Conservation (phyloP, 2,888 invertebrate genomes). For the Himalopsyche japonica region DNA sequence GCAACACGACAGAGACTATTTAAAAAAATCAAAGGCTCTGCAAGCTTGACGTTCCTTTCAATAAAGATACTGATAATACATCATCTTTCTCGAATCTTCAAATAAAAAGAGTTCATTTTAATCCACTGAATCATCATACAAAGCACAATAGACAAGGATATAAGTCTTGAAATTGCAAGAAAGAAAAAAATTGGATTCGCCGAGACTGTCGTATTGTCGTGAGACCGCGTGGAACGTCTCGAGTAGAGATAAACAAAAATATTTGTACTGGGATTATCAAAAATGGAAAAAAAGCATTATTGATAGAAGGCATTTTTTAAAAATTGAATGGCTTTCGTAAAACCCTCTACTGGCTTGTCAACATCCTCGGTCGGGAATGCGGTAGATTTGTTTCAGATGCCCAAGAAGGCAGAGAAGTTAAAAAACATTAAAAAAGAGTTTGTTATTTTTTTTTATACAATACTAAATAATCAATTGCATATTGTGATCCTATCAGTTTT, state of each 20-base stretch:
- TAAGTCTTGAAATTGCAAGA: neutral
- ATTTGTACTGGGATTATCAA: conserved; percentile 18
- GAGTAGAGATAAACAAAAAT: conserved; percentile 25
- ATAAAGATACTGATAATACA: too few relatives aligned
- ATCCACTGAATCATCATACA: conserved; percentile 26
- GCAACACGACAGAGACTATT: too few relatives aligned
- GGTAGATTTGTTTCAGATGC: neutral
- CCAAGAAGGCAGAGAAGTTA: neutral
- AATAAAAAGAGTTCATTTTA: neutral
- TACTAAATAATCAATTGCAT: too few relatives aligned
- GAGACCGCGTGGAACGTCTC: conserved; percentile 16
- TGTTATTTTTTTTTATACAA: too few relatives aligned
- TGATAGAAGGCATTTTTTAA: neutral
- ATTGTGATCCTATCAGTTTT: too few relatives aligned
- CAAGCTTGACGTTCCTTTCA: too few relatives aligned
- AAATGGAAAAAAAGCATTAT: neutral
- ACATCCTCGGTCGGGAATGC: neutral
- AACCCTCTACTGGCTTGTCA: conserved; percentile 3
- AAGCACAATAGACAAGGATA: conserved; percentile 14
- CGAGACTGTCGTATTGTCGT: conserved; percentile 15
- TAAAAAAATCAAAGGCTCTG: too few relatives aligned
- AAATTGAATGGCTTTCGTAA: neutral
- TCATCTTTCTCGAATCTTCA: neutral
- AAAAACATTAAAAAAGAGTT: neutral
- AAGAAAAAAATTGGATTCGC: neutral